Percentiles rank a stretch among this genome's conserved stretches.
Conservation (phyloP, 2,797 vertebrate species). For the Capromys pilorides region DNA sequence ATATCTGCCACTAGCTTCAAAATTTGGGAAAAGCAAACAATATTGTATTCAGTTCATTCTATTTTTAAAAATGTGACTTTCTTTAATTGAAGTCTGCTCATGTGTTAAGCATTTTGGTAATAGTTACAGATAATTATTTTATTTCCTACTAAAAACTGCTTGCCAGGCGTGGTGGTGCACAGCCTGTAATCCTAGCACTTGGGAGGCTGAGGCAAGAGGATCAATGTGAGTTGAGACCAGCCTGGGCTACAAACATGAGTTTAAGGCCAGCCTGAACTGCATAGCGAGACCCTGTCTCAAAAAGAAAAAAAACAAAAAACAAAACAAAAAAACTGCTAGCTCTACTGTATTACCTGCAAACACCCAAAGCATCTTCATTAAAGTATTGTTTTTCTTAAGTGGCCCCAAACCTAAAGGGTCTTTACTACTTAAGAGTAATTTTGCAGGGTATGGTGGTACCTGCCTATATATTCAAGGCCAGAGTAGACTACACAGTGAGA, state of each 20-base stretch:
- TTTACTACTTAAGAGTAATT: constrained; percentile 39
- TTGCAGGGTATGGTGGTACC: background rate
- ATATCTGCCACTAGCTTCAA: constrained; percentile 30
- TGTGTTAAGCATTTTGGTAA: constrained; percentile 1
- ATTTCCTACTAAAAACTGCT: constrained; percentile 9
- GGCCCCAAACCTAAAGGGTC: background rate
- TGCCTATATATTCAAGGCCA: background rate
- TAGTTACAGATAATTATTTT: constrained; percentile 31
- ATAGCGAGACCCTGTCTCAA: too few species aligned
- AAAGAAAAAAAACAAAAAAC: too few species aligned
- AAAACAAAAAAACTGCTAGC: too few species aligned
- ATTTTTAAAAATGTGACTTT: constrained; percentile 35
- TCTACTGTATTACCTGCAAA: background rate
- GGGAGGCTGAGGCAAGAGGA: too few species aligned
- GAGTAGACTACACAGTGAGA: background rate
- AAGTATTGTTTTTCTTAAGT: background rate
- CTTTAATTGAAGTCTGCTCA: background rate
- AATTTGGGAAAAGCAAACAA: constrained; percentile 38
- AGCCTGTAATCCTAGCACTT: too few species aligned
- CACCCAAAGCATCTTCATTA: background rate
- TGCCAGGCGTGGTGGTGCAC: background rate
- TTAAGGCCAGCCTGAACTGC: too few species aligned
- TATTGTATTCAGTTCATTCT: background rate
- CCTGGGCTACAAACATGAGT: too few species aligned
- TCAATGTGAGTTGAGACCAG: too few species aligned